Conservation (phyloP, 2,797 vertebrate species). For the Rachycentron canadum region DNA sequence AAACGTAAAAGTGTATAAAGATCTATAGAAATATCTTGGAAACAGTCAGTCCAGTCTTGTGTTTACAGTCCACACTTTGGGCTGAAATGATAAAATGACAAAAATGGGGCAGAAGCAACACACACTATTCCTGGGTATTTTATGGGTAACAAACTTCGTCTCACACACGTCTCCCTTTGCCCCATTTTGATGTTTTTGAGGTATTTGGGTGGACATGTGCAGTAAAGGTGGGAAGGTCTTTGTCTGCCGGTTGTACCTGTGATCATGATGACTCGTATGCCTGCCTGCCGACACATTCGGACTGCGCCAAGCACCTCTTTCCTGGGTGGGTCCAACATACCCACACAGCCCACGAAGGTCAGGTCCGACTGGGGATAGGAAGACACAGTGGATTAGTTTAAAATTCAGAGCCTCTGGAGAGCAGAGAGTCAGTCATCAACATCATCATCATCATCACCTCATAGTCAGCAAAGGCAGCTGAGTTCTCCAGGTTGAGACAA, state of each 20-base stretch:
- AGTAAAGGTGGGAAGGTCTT: background rate
- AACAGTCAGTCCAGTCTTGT: too few species aligned
- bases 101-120: too few species aligned
- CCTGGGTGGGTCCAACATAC: constrained; percentile 88
- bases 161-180: too few species aligned
- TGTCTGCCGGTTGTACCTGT: constrained; percentile 72
- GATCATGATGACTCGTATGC: constrained; percentile 89
- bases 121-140: too few species aligned
- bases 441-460: constrained; percentile 75
- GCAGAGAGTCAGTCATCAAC: background rate
- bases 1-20: too few species aligned
- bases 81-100: too few species aligned
- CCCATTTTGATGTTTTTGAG: too few species aligned
- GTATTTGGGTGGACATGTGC: background rate
- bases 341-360: constrained; percentile 88
- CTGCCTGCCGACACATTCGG: constrained; percentile 87
- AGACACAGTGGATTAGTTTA: background rate
- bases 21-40: too few species aligned
- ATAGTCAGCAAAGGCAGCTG: constrained; percentile 77
- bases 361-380: constrained; percentile 78
- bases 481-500: constrained; percentile 84
- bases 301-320: constrained; percentile 86
- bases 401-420: background rate
- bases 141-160: too few species aligned
- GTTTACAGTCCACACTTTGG: too few species aligned